Evolutionary conservation across 1,140 invertebrate genomes (phyloP), one percentile per base, ranked within the genome.

Genomic region (Trachymyrmex septentrionalis): DNA sequence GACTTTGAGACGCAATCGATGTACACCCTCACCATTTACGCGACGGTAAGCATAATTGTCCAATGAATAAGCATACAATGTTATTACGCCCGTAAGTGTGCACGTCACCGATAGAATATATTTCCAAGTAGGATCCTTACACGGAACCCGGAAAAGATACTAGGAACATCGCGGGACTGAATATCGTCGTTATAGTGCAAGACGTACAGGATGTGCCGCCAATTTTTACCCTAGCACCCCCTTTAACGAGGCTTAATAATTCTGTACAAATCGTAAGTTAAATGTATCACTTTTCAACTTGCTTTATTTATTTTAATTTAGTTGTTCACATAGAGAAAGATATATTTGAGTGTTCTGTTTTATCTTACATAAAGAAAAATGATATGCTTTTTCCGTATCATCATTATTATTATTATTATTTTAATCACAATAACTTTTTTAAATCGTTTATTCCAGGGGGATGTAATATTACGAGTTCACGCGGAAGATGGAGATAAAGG

Each of bases 401-500:
- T 38, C 9, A 38, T 38, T 48, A 14, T 0, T 48, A 12, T 48
- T 53, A 30, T 69, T 48, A 69, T 34, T 34, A 34, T 34, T 55
- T n/a, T 12, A 44, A 21, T 30, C 6, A 38, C 38, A 9, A 12
- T 30, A 59, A 50, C 16, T 38, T 9, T 12, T 19, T 16, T 57
- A 5, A 21, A 12, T 21, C 53, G 1, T 50, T 24, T 64, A 16
- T 84, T 6, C 63, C 87, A 97, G 97, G 97, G 96, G 10, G 96
- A 96, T 55, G 88, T 96, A 16, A 94, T 97, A 85, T 92, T 98
- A 19, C 96, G 96, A 94, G 97, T 99, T 1, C 96, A 97, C 87
- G 98, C 98, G n/a, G 97, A 98, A 94, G 98, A 99, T 93, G 98
- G 98, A 3, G 98, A 99, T 93, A 97, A 97, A 93, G 98, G 98